phyloP scores from a whole-genome alignment of 2,113 vertebrate genomes.

The Pitta sordida region DNA sequence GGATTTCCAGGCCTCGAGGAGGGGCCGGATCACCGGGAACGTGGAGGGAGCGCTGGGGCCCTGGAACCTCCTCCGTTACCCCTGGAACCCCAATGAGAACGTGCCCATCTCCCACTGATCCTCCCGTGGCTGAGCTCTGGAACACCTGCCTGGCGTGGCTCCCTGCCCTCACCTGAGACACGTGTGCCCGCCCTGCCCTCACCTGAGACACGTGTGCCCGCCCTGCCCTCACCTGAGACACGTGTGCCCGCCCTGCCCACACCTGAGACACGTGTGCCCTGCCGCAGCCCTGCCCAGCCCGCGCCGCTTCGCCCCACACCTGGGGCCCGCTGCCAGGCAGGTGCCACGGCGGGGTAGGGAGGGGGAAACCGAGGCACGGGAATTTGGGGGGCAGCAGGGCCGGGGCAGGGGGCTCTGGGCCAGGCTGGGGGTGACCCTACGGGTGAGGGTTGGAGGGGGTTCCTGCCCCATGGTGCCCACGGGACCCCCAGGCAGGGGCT shows the following conservation, averaged over 20 bases:
- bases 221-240: background rate
- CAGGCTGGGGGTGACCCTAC: accelerated
- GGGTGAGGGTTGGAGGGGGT: background rate
- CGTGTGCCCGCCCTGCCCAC: background rate
- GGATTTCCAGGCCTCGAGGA: background rate
- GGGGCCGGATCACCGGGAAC: background rate
- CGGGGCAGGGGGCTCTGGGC: accelerated
- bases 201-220: background rate
- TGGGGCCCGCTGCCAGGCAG: constrained; percentile 22
- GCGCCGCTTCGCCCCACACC: background rate
- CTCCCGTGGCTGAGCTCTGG: accelerated
- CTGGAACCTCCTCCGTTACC: background rate
- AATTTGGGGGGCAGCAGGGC: accelerated
- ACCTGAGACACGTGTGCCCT: background rate
- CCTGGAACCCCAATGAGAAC: background rate
- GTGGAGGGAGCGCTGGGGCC: background rate
- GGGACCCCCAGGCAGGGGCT: background rate
- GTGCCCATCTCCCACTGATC: background rate
- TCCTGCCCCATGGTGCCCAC: accelerated
- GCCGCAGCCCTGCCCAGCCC: constrained; percentile 46
- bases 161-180: background rate
- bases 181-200: background rate
- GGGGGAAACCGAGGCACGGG: background rate
- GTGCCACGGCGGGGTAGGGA: accelerated
- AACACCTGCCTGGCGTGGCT: background rate